A percentile compares a stretch with the other conserved stretches of the same genome.
phyloP scores from a whole-genome alignment of 2,113 vertebrate species.

The Chionis minor region DNA sequence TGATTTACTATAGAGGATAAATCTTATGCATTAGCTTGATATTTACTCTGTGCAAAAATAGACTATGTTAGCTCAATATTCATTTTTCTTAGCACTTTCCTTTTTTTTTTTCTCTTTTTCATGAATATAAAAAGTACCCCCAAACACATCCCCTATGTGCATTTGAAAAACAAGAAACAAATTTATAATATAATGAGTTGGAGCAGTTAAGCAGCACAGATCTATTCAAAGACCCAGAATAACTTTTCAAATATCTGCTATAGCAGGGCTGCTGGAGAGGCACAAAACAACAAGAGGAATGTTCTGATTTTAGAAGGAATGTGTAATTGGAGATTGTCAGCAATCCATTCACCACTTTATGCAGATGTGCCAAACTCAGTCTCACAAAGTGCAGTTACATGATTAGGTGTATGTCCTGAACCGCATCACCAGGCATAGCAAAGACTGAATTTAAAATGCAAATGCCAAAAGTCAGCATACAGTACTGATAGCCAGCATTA shows the following conservation, averaged over 20 bases:
- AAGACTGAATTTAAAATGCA: neutral
- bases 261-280: neutral
- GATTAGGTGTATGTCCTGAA: neutral
- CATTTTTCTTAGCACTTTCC: neutral
- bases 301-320: neutral
- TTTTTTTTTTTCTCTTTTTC: neutral
- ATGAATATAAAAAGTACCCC: constrained; percentile 16
- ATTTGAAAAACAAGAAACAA: constrained; percentile 24
- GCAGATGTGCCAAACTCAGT: neutral
- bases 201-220: constrained; percentile 31
- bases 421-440: neutral
- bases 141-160: neutral
- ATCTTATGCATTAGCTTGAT: constrained; percentile 36
- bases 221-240: neutral
- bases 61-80: neutral
- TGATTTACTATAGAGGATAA: constrained; percentile 54
- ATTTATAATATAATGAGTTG: neutral
- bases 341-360: neutral
- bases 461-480: neutral
- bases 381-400: neutral
- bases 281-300: neutral
- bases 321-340: constrained; percentile 1
- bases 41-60: constrained; percentile 21
- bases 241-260: constrained; percentile 7
- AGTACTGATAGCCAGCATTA: neutral